These are phyloP conservation scores for Ylistrum balloti DNA, from an alignment of 1,140 invertebrate genomes.

Conservation along the genomic window DNA sequence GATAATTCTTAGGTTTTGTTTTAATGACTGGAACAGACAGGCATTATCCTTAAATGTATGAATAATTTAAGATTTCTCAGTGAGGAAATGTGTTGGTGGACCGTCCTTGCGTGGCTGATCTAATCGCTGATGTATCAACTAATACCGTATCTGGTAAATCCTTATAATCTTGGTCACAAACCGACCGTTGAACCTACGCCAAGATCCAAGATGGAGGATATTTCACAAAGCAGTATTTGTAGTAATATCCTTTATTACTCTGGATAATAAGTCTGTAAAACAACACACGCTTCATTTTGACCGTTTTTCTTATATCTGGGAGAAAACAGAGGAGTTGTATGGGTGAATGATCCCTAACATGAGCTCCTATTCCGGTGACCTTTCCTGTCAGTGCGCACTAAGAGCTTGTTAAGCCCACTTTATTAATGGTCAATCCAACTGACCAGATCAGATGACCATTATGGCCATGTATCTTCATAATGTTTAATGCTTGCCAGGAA, in stretches of 20 bases:
- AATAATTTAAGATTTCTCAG: constrained; percentile 20
- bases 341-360: background rate
- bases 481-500: background rate
- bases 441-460: constrained; percentile 21
- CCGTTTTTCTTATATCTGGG: background rate
- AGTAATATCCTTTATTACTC: background rate
- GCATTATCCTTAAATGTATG: constrained; percentile 33
- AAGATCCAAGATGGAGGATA: constrained; percentile 1
- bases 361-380: background rate
- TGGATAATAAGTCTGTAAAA: background rate
- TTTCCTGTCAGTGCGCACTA: background rate
- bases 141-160: constrained; percentile 5
- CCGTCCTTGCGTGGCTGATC: background rate
- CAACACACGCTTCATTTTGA: background rate
- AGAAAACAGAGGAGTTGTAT: background rate
- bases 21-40: background rate
- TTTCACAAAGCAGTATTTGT: background rate
- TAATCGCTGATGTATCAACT: constrained; percentile 18
- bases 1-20: constrained; percentile 31
- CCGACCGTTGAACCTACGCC: background rate
- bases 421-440: constrained; percentile 29
- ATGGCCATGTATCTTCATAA: background rate
- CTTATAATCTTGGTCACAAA: background rate
- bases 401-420: background rate
- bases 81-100: constrained; percentile 19